Percentiles rank a stretch among this genome's conserved stretches.
These are phyloP conservation scores for Colostygia pectinataria DNA, from an alignment of 2,888 invertebrate genomes.

Conservation along the genomic window DNA sequence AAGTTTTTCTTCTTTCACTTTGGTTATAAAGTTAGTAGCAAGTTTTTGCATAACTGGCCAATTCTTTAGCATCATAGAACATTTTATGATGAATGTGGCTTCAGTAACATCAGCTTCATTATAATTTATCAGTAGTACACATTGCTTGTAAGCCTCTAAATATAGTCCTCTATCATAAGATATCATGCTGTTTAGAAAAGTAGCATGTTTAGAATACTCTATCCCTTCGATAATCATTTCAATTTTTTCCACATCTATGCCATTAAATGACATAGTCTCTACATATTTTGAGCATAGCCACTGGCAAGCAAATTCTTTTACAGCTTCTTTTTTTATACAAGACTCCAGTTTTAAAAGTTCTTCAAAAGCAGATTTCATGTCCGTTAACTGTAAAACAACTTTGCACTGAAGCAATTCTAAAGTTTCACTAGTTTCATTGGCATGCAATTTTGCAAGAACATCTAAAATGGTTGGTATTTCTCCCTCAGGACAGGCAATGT, in stretches of 20 bases:
- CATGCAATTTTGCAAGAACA: conserved; percentile 46
- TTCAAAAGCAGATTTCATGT: conserved; percentile 50
- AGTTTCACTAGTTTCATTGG: conserved; percentile 48
- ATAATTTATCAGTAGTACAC: conserved; percentile 71
- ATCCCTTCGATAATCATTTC: conserved; percentile 81
- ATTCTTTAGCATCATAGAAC: conserved; percentile 67
- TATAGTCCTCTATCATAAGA: conserved; percentile 77
- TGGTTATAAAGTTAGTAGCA: conserved; percentile 64
- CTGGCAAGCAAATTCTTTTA: conserved; percentile 66
- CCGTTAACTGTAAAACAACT: conserved; percentile 55
- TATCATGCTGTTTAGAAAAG: conserved; percentile 84
- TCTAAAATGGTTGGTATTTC: conserved; percentile 49
- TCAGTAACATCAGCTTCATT: conserved; percentile 63
- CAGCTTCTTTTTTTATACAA: conserved; percentile 53
- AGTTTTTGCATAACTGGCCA: conserved; percentile 71
- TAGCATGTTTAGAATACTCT: conserved; percentile 83
- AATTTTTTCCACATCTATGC: conserved; percentile 71
- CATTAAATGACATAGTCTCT: conserved; percentile 53
- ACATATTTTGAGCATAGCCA: conserved; percentile 61
- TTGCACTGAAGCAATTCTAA: conserved; percentile 61
- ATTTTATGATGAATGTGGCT: conserved; percentile 65
- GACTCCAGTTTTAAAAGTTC: conserved; percentile 56
- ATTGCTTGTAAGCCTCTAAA: conserved; percentile 78
- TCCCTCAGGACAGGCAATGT: conserved; percentile 48
- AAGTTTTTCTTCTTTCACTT: conserved; percentile 58